phyloP scores from a whole-genome alignment of 1,140 invertebrate genomes.

The Eubasilissa regina region DNA sequence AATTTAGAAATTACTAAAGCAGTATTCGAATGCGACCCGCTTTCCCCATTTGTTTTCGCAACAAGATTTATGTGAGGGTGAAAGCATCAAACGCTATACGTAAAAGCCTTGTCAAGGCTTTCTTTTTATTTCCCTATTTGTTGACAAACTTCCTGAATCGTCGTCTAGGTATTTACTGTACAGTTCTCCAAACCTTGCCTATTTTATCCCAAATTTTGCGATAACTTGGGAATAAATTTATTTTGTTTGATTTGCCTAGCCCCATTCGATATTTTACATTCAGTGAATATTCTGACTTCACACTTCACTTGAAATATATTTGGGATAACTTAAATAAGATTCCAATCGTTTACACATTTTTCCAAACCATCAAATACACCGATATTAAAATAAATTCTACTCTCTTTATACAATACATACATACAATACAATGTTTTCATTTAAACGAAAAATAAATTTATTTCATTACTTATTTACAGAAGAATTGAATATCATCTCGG shows the following conservation, averaged over 20 bases:
- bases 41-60: slow-evolving; percentile 14
- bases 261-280: slow-evolving; percentile 20
- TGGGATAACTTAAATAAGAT: no score
- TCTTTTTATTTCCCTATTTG: slow-evolving; percentile 47
- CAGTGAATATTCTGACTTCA: slow-evolving; percentile 18
- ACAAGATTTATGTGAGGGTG: slow-evolving; percentile 43
- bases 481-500: no score
- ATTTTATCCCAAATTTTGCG: slow-evolving; percentile 27
- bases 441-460: no score
- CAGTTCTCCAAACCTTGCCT: slow-evolving; percentile 8
- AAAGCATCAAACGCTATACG: slow-evolving; percentile 41
- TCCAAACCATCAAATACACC: no score
- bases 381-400: no score
- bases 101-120: slow-evolving; percentile 46
- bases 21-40: background rate
- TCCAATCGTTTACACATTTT: no score
- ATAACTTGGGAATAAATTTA: slow-evolving; percentile 17
- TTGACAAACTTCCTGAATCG: slow-evolving; percentile 47
- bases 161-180: slow-evolving; percentile 44
- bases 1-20: background rate
- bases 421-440: no score
- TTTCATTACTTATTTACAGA: no score
- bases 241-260: slow-evolving; percentile 35
- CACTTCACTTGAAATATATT: background rate
- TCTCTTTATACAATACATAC: no score